These are phyloP conservation scores for Pterois miles DNA, from an alignment of 2,797 vertebrate species.

Conservation along the genomic window DNA sequence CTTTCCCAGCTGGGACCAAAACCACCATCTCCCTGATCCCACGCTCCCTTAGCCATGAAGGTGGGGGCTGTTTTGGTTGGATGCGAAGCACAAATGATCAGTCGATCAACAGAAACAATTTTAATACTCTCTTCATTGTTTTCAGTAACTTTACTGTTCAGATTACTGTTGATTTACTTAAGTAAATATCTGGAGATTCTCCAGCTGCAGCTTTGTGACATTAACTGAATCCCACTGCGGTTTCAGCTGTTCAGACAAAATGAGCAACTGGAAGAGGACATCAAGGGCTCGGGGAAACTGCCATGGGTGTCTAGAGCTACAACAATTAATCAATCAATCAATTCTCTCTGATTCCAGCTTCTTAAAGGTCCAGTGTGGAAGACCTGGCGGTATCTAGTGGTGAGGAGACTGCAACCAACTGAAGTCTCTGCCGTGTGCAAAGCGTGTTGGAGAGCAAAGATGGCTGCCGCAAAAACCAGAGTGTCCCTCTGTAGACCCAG, in stretches of 20 bases:
- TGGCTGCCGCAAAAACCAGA: too few relatives aligned
- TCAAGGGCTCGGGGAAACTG: background rate
- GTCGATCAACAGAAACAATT: background rate
- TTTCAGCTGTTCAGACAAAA: too few relatives aligned
- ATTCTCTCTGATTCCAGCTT: too few relatives aligned
- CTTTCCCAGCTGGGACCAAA: conserved; percentile 42
- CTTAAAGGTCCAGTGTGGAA: too few relatives aligned
- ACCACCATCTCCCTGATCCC: conserved; percentile 19
- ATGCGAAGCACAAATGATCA: background rate
- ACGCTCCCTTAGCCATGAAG: background rate
- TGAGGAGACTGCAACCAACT: too few relatives aligned
- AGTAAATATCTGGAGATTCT: background rate
- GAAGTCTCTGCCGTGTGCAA: too few relatives aligned
- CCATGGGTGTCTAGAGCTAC: too few relatives aligned
- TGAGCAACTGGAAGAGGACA: background rate
- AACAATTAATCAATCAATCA: too few relatives aligned
- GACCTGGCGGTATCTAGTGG: too few relatives aligned
- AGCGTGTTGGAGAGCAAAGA: too few relatives aligned
- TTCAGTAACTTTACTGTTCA: background rate
- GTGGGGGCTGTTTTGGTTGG: background rate
- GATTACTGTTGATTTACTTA: background rate
- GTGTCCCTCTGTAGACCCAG: too few relatives aligned
- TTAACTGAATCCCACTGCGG: too few relatives aligned
- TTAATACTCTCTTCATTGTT: background rate
- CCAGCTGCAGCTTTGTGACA: background rate